Percentiles rank a stretch among this genome's conserved stretches.
These are phyloP conservation scores for Bombus huntii DNA, from an alignment of 1,140 invertebrate species.

Conservation along the genomic window DNA sequence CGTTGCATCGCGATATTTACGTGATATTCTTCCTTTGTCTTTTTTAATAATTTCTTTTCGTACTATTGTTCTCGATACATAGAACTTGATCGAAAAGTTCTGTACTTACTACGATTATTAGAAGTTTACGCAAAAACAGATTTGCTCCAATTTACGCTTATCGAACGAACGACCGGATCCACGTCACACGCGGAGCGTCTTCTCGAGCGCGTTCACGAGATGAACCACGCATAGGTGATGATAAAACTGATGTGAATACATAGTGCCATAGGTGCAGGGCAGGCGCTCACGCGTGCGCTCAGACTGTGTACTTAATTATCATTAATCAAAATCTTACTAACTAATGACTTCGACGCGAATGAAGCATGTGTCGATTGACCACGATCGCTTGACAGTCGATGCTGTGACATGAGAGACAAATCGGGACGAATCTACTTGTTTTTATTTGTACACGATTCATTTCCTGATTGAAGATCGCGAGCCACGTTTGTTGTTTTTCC, in stretches of 20 bases:
- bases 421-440: background rate
- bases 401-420: background rate
- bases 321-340: conserved; percentile 38
- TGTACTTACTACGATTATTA: conserved; percentile 10
- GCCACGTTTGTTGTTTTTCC: background rate
- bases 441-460: background rate
- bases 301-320: conserved; percentile 81
- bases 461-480: background rate
- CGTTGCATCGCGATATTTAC: conserved; percentile 1
- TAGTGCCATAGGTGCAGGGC: conserved; percentile 81
- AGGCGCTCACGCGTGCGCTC: conserved; percentile 71
- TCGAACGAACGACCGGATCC: conserved; percentile 22
- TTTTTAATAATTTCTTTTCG: background rate
- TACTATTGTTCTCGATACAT: background rate
- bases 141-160: conserved; percentile 46
- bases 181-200: conserved; percentile 42
- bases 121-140: background rate
- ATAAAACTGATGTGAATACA: conserved; percentile 79
- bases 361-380: background rate
- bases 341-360: conserved; percentile 22
- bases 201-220: conserved; percentile 26
- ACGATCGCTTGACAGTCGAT: background rate
- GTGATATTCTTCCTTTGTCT: background rate
- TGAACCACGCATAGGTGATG: conserved; percentile 19
- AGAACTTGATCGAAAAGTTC: background rate